Conservation (phyloP, 2,113 vertebrate species). For the Ophiodon elongatus region DNA sequence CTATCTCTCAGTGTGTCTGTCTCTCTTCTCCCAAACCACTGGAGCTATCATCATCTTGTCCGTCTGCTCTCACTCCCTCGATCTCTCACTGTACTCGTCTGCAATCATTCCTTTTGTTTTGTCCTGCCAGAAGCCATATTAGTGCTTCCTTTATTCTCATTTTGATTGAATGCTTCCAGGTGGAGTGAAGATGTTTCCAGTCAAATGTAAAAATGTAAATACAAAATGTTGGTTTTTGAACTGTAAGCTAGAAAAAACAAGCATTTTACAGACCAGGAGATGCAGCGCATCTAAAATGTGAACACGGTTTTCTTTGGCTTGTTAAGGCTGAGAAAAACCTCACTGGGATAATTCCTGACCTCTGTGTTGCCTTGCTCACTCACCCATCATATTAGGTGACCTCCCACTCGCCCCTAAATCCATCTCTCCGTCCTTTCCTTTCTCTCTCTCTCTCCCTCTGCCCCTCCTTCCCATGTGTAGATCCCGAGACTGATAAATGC, state of each 20-base stretch:
- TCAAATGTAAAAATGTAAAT: not conserved
- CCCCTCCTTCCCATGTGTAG: slow-evolving; percentile 52
- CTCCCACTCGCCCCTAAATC: slow-evolving; percentile 53
- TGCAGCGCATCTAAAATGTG: not conserved
- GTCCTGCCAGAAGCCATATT: slow-evolving; percentile 24
- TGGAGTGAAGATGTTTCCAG: not conserved
- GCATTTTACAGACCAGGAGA: too few species aligned
- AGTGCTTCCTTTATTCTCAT: slow-evolving; percentile 27
- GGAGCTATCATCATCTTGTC: slow-evolving; percentile 48
- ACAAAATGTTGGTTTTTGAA: not conserved
- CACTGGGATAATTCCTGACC: slow-evolving; percentile 43
- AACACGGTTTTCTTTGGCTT: slow-evolving; percentile 48
- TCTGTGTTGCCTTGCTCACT: slow-evolving; percentile 58
- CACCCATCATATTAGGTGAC: slow-evolving; percentile 60
- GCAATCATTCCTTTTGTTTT: slow-evolving; percentile 20
- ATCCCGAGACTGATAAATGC: slow-evolving; percentile 76
- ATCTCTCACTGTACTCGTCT: slow-evolving; percentile 38
- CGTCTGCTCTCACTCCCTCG: slow-evolving; percentile 16
- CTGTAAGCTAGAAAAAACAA: not conserved
- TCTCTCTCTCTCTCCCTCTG: slow-evolving; percentile 39
- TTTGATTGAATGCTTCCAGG: slow-evolving; percentile 41
- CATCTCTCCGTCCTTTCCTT: not conserved
- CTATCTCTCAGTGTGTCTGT: slow-evolving; percentile 37
- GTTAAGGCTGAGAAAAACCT: slow-evolving; percentile 26
- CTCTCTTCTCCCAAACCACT: slow-evolving; percentile 45